A percentile compares a stretch with the other conserved stretches of the same genome.
These are phyloP conservation scores for Ramphastos sulfuratus DNA, from an alignment of 2,113 vertebrate species.

Conservation along the genomic window DNA sequence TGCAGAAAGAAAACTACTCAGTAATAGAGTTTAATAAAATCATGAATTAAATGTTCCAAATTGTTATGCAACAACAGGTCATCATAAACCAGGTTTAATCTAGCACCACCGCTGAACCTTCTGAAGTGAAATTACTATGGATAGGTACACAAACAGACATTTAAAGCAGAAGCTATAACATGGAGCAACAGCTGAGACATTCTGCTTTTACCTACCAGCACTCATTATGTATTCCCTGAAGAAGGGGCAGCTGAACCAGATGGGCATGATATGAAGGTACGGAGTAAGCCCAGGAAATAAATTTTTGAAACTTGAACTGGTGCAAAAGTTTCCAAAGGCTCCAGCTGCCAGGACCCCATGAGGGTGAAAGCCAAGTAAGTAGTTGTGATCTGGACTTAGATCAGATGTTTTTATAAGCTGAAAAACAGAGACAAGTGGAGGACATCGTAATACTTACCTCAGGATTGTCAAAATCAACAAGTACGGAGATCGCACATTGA, in stretches of 20 bases:
- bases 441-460: not conserved
- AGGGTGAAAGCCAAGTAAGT: slow-evolving; percentile 82
- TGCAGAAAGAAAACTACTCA: not conserved
- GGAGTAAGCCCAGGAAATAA: slow-evolving; percentile 77
- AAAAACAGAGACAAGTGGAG: not conserved
- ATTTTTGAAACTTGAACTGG: slow-evolving; percentile 59
- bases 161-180: not conserved
- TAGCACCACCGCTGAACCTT: not conserved
- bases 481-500: not conserved
- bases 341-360: slow-evolving; percentile 78
- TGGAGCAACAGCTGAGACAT: not conserved
- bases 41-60: not conserved
- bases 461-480: not conserved
- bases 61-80: not conserved
- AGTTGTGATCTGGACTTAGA: slow-evolving; percentile 78
- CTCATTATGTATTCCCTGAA: slow-evolving; percentile 77
- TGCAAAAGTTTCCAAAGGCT: slow-evolving; percentile 81
- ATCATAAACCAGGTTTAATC: not conserved
- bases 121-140: not conserved
- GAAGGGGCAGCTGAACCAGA: slow-evolving; percentile 76
- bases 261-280: slow-evolving; percentile 71
- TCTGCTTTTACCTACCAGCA: slow-evolving; percentile 66
- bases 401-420: slow-evolving; percentile 80
- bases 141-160: not conserved
- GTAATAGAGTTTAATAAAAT: not conserved